Conservation (phyloP, 2,797 vertebrate genomes). For the Cryptoblepharus egeriae region DNA sequence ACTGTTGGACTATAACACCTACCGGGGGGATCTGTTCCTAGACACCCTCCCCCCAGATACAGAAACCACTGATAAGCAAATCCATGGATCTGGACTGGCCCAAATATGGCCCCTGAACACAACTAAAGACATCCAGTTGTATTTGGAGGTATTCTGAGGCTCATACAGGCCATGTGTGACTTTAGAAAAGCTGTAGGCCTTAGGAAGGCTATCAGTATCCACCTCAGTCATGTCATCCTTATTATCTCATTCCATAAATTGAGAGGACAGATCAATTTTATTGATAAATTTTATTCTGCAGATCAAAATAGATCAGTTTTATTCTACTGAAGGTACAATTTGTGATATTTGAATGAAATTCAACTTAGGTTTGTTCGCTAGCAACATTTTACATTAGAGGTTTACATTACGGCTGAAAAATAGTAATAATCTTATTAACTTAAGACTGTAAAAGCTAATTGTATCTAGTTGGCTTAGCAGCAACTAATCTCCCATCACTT, state of each 20-base stretch:
- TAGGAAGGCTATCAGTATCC: not conserved
- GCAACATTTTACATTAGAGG: conserved; percentile 40
- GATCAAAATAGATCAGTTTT: not conserved
- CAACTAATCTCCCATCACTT: conserved; percentile 65
- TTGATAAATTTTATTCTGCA: too few species aligned
- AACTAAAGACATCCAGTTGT: too few species aligned
- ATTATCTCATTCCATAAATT: rapidly evolving
- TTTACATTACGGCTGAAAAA: conserved; percentile 29
- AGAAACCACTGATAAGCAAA: too few species aligned
- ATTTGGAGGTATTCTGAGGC: too few species aligned
- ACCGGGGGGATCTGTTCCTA: too few species aligned
- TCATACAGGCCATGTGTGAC: too few species aligned
- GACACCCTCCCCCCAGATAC: too few species aligned
- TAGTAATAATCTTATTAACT: conserved; percentile 61
- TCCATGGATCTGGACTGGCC: too few species aligned
- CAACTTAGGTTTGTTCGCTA: not conserved
- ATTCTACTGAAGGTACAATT: not conserved
- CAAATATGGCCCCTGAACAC: too few species aligned
- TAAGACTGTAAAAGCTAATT: conserved; percentile 59
- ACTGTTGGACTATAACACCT: too few species aligned
- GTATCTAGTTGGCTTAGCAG: conserved; percentile 57
- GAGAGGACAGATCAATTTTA: too few species aligned
- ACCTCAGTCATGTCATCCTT: not conserved
- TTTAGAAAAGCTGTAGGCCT: too few species aligned
- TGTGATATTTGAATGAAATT: not conserved